Conservation (phyloP, 92 coral and sea anemone genomes). For the Paragorgia papillata region DNA sequence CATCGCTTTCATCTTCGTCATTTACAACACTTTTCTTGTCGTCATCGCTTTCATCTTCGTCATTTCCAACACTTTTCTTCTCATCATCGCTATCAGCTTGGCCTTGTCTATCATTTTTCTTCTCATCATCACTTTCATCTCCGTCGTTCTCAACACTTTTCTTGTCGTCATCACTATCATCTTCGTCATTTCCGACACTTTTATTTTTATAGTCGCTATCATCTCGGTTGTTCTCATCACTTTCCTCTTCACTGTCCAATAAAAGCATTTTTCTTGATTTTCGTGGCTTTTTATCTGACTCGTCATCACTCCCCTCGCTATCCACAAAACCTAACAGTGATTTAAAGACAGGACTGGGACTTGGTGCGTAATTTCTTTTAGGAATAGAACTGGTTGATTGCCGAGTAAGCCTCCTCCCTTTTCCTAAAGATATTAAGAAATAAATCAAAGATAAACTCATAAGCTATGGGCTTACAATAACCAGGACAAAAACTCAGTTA, state of each 20-base stretch:
- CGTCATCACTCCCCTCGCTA: constrained; percentile 57
- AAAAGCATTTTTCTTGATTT: constrained; percentile 22
- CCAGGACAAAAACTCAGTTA: background rate
- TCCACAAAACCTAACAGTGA: constrained; percentile 85
- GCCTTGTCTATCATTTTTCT: too few relatives aligned
- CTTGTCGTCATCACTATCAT: constrained; percentile 16
- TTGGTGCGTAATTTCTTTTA: constrained; percentile 35
- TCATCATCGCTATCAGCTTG: too few relatives aligned
- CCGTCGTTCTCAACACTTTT: background rate
- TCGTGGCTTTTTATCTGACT: background rate
- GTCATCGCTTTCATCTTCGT: too few relatives aligned
- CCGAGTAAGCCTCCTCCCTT: constrained; percentile 52
- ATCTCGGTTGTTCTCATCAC: background rate
- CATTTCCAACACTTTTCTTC: too few relatives aligned
- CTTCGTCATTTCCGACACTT: background rate
- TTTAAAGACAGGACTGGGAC: constrained; percentile 61
- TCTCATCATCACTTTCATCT: too few relatives aligned
- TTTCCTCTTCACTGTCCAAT: constrained; percentile 66
- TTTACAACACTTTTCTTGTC: too few relatives aligned
- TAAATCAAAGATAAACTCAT: constrained; percentile 8
- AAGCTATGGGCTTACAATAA: constrained; percentile 7
- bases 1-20: too few relatives aligned
- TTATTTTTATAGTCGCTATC: background rate
- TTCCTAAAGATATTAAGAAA: constrained; percentile 19
- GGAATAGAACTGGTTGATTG: constrained; percentile 36